phyloP scores from a whole-genome alignment of 2,113 vertebrate species.

The Eulemur rufifrons region DNA sequence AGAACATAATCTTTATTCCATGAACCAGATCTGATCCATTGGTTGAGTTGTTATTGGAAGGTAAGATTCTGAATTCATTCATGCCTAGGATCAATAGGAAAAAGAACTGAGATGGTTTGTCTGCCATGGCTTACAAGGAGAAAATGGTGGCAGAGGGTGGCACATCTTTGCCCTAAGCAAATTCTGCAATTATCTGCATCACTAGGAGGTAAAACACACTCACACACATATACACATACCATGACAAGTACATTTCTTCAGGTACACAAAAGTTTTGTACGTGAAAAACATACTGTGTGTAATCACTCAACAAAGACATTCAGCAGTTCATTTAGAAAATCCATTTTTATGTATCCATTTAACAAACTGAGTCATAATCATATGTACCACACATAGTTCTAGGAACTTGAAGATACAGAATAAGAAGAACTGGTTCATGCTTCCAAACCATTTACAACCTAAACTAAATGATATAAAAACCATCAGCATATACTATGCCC shows the following conservation, averaged over 20 bases:
- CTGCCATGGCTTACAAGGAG: neutral
- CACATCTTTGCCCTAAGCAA: slow-evolving; percentile 25
- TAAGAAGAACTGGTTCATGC: neutral
- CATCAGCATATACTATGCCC: neutral
- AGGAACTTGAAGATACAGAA: neutral
- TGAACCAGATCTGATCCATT: neutral
- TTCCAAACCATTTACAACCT: neutral
- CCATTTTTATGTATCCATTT: neutral
- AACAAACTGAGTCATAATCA: slow-evolving; percentile 33
- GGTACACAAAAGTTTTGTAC: neutral
- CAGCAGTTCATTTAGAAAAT: slow-evolving; percentile 18
- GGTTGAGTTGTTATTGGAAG: neutral
- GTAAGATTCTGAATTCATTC: neutral
- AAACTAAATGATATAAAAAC: neutral
- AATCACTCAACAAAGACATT: slow-evolving; percentile 35
- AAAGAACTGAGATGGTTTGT: neutral
- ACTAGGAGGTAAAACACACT: neutral
- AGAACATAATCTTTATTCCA: slow-evolving; percentile 19
- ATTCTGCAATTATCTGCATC: neutral
- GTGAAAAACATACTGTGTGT: neutral
- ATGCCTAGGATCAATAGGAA: neutral
- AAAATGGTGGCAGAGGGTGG: neutral
- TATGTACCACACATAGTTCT: neutral
- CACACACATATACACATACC: neutral
- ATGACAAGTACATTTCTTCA: neutral